A percentile compares a stretch with the other conserved stretches of the same genome.
Conservation (phyloP, 30 jellyfish, hydroid and myxozoan genomes). For the Sanderia malayensis region DNA sequence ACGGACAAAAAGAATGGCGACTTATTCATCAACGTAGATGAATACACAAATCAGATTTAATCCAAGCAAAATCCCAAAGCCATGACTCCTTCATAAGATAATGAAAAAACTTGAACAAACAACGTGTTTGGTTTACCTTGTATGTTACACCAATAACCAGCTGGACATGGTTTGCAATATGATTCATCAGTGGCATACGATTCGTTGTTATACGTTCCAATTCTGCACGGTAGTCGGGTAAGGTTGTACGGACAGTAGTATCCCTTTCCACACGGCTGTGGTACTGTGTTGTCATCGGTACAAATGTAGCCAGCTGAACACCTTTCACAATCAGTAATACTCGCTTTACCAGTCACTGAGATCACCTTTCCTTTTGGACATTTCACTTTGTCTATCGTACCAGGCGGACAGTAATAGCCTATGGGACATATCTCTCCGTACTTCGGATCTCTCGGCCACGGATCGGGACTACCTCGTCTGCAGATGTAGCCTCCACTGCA, state of each 20-base stretch:
- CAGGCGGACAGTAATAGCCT: slow-evolving; percentile 95
- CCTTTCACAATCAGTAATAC: slow-evolving; percentile 68
- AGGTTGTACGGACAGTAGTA: slow-evolving; percentile 92
- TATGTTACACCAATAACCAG: slow-evolving; percentile 90
- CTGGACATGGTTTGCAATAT: slow-evolving; percentile 70
- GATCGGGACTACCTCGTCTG: slow-evolving; percentile 69
- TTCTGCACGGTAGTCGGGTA: slow-evolving; percentile 76
- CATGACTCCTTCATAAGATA: no score
- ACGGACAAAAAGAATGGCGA: no score
- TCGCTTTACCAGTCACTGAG: slow-evolving; percentile 60
- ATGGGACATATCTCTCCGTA: slow-evolving; percentile 75
- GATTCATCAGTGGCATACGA: slow-evolving; percentile 67
- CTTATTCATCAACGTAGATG: no score
- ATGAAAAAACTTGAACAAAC: no score
- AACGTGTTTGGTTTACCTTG: slow-evolving; percentile 29
- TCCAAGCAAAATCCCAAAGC: no score
- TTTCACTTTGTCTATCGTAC: slow-evolving; percentile 75
- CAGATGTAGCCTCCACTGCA: slow-evolving; percentile 78
- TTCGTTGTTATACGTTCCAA: slow-evolving; percentile 77
- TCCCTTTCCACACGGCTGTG: slow-evolving; percentile 84
- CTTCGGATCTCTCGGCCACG: slow-evolving; percentile 60
- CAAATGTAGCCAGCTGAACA: slow-evolving; percentile 97
- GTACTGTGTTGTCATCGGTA: slow-evolving; percentile 72
- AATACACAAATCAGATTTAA: no score
- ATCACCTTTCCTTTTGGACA: slow-evolving; percentile 92